Base-by-base conservation (phyloP, 2,888 invertebrate genomes). In the Euplexia lucipara region DNA sequence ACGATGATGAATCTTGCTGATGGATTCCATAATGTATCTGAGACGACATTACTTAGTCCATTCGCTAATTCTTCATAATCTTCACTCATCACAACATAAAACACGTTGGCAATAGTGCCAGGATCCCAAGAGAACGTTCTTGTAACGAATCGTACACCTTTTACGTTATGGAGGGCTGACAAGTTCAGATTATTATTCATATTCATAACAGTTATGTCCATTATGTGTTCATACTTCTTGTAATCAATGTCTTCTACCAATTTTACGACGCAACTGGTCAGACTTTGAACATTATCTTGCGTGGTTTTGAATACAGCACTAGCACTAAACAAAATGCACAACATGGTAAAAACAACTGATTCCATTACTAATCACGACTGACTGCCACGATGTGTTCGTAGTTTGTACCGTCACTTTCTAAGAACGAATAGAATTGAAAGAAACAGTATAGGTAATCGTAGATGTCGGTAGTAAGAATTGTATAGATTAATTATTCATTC, bases 11-110 rank as follows among this genome's bases (percentile, higher is more conserved):
- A 88, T 44, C 71, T 81, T n/a, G 82, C 83, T 39, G 41, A 51
- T 18, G 87, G 85, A 61, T 84, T 86, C 85, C 88, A 90, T 42
- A 79, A 83, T 14, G 14, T 37, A 45, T 86, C 86, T 6, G 69
- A 56, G 62, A 63, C 77, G 4, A 79, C 54, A 34, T 64, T 35
- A 10, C 66, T 45, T 14, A 90, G 59, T 1, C 78, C 83, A 2
- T 44, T 37, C 61, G 60, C 22, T n/a, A 88, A 74, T 41, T 84
- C 83, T 16, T 71, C 20, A 22, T 75, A 81, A 72, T 83, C 52
- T n/a, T 66, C 26, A 61, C 75, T 74, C 45, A 74, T 75, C 10
- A 84, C 78, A 5, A 90, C 63, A 52, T 87, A 87, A 32, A 83
- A 66, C 5, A 68, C n/a, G 57, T 80, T 82, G 14, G 48, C 58